These are phyloP conservation scores for Ptilorrhoa leucosticta DNA, from an alignment of 2,113 vertebrate species.

Conservation along the genomic window DNA sequence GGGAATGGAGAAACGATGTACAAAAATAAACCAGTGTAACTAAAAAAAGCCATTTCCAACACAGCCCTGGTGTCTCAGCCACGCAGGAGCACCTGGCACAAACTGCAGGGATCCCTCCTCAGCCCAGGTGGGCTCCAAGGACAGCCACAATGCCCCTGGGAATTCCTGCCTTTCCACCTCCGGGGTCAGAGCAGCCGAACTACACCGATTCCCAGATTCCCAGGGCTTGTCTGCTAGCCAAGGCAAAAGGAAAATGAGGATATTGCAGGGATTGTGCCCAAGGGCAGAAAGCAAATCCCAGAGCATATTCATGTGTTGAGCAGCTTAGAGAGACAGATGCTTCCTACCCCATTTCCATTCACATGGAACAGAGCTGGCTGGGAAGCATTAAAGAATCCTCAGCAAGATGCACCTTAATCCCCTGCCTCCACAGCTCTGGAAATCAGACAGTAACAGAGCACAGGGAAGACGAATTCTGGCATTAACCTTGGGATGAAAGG, in stretches of 20 bases:
- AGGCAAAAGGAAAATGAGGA: neutral
- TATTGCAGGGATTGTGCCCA: neutral
- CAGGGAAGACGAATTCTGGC: neutral
- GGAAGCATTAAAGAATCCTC: neutral
- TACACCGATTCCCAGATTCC: fast-evolving
- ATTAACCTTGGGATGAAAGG: neutral
- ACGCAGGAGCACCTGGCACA: fast-evolving
- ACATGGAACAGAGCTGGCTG: fast-evolving
- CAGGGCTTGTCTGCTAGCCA: fast-evolving
- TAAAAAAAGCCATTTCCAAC: neutral
- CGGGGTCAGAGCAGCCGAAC: neutral
- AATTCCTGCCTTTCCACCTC: neutral
- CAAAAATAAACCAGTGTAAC: neutral
- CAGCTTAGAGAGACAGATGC: neutral
- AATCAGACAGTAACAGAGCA: neutral
- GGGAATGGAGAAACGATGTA: neutral
- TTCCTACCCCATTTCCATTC: neutral
- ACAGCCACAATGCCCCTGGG: neutral
- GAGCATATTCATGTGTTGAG: neutral
- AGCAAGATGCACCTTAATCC: neutral
- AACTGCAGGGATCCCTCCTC: neutral
- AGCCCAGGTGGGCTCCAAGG: neutral
- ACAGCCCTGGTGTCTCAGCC: neutral
- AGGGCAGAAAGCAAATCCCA: neutral
- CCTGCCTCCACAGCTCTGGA: neutral